Base-by-base conservation (phyloP, 2,888 invertebrate genomes). In the Plebejus melissa region DNA sequence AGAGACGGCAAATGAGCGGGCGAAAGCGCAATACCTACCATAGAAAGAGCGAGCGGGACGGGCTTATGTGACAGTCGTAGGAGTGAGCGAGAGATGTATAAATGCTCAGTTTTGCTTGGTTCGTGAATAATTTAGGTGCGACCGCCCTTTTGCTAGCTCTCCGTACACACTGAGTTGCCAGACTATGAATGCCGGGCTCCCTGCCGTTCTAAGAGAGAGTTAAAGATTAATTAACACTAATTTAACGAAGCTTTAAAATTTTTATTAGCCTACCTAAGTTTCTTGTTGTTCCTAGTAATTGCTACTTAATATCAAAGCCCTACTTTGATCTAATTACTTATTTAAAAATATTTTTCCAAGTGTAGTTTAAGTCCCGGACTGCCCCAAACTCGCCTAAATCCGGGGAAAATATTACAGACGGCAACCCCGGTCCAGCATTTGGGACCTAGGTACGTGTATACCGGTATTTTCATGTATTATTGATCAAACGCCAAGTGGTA, bases 11-110 rank as follows among this genome's bases (percentile, higher is more conserved):
- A 76, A 88, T 86, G 85, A 83, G 91, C 92, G 87, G 90, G 77
- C 89, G 90, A 92, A 93, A 91, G 93, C 91, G 92, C 93, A 93
- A 90, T 87, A 86, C 83, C 84, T 83, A 82, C 86, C 79, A 86
- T 87, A 85, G 82, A 85, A 81, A 81, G 79, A 46, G 76, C 70
- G 79, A 83, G 28, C 36, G 85, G 85, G 84, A 91, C 74, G 79
- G 80, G 22, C 57, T 74, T 82, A 87, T 79, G 54, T 0, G 58
- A 4, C 2, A 0, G 0, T 0, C 0, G 0, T 77, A 75, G 2
- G 84, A 46, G 76, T 57, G 82, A 90, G 74, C 58, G 87, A 84
- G 89, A 86, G 46, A 74, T 82, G 74, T 85, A 82, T 84, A 85
- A 79, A 83, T 84, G 83, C 90, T 90, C 91, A 88, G 91, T 90